phyloP scores from a whole-genome alignment of 2,888 invertebrate genomes.

The Amiota mariae region DNA sequence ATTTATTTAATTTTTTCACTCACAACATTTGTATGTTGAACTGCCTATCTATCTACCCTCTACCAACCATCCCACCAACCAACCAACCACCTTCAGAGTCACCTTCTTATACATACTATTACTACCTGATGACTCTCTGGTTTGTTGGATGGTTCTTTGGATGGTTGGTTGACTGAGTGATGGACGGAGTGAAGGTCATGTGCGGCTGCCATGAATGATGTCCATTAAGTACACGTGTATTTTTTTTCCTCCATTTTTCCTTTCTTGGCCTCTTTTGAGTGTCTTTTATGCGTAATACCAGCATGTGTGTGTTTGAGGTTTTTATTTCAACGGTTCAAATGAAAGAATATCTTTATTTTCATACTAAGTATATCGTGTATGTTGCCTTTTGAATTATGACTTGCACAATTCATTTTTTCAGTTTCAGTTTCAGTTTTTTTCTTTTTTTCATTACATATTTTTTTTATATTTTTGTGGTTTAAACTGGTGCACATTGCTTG shows the following conservation, averaged over 20 bases:
- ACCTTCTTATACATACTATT: background rate
- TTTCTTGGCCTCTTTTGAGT: background rate
- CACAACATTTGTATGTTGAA: no score
- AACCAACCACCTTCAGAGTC: no score
- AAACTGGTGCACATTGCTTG: background rate
- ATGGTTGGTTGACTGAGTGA: constrained; percentile 22
- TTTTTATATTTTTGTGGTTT: background rate
- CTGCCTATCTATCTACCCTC: no score
- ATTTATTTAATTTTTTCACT: no score
- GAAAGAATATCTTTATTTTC: no score
- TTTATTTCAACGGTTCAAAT: no score
- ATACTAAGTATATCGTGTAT: background rate
- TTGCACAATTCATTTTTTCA: constrained; percentile 53
- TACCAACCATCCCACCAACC: no score
- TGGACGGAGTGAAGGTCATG: constrained; percentile 19
- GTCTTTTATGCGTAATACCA: constrained; percentile 11
- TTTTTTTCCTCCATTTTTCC: constrained; percentile 3
- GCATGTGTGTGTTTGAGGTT: constrained; percentile 20
- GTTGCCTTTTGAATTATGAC: constrained; percentile 57
- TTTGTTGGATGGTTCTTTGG: constrained; percentile 15
- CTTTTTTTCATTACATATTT: background rate
- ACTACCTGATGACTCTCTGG: background rate
- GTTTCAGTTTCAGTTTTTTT: constrained; percentile 43
- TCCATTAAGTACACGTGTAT: constrained; percentile 53
- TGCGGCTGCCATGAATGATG: constrained; percentile 49